Percentiles rank a stretch among this genome's conserved stretches.
phyloP scores from a whole-genome alignment of 2,888 invertebrate species.

The Acronicta leporina region DNA sequence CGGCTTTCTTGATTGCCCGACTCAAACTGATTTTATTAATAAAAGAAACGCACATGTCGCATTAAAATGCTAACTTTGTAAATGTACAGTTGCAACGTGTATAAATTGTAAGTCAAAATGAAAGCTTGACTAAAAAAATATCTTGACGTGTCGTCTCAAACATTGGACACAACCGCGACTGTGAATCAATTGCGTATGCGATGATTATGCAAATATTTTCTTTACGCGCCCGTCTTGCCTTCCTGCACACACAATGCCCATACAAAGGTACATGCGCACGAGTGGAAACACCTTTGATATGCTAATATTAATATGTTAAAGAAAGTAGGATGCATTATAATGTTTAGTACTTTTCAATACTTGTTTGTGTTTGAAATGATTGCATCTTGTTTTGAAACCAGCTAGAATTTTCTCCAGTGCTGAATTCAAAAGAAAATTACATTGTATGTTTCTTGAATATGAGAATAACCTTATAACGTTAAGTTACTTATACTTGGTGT shows the following conservation, averaged over 20 bases:
- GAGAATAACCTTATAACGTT: background rate
- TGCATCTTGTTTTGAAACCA: background rate
- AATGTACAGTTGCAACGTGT: too few species aligned
- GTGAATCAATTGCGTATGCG: conserved; percentile 66
- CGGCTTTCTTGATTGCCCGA: too few species aligned
- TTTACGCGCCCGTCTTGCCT: conserved; percentile 61
- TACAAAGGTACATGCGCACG: conserved; percentile 50
- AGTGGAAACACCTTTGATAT: conserved; percentile 73
- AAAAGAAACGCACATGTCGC: too few species aligned
- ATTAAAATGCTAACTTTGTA: too few species aligned
- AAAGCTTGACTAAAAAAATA: conserved; percentile 4
- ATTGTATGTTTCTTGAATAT: background rate
- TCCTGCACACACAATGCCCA: conserved; percentile 61
- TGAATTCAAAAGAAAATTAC: background rate
- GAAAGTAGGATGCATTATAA: conserved; percentile 53
- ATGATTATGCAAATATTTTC: conserved; percentile 84
- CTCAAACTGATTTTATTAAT: too few species aligned
- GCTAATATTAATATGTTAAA: conserved; percentile 64
- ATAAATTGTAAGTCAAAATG: background rate
- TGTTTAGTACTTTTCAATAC: conserved; percentile 11
- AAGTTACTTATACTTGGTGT: too few species aligned
- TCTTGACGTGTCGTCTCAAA: conserved; percentile 56
- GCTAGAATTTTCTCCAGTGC: background rate
- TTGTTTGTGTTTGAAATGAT: conserved; percentile 10
- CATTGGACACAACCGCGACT: conserved; percentile 60